A percentile compares a stretch with the other conserved stretches of the same genome.
These are phyloP conservation scores for Melanocharis versteri DNA, from an alignment of 2,113 vertebrate species.

Conservation along the genomic window DNA sequence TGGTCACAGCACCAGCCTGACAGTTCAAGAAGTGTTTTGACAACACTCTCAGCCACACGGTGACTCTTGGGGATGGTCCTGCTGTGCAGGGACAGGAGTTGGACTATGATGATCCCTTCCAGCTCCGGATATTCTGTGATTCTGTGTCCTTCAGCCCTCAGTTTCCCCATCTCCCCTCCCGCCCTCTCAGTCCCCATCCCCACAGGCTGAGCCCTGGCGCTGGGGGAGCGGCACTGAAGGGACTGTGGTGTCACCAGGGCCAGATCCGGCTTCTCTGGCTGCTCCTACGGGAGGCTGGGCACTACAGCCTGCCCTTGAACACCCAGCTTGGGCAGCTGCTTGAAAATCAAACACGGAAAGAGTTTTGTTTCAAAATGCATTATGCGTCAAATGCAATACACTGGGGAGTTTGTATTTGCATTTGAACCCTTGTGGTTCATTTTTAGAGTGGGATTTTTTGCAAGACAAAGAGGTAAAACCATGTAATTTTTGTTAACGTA, in stretches of 20 bases:
- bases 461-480: neutral
- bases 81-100: neutral
- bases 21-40: neutral
- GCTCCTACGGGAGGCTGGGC: fast-evolving
- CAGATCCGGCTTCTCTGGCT: neutral
- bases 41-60: neutral
- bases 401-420: neutral
- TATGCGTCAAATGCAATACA: fast-evolving
- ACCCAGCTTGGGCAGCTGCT: fast-evolving
- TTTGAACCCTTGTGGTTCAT: neutral
- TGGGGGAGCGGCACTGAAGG: neutral
- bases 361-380: neutral
- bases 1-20: neutral
- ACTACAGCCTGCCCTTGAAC: fast-evolving
- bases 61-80: neutral
- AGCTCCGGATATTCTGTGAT: too few relatives aligned
- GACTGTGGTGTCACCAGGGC: too few relatives aligned
- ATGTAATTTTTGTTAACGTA: neutral
- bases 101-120: neutral
- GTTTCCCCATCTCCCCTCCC: too few relatives aligned
- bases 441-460: neutral
- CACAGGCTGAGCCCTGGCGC: too few relatives aligned
- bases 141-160: neutral
- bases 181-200: fast-evolving
- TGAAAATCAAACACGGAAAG: fast-evolving